Evolutionary conservation across 2,888 invertebrate genomes (phyloP), one percentile per base, ranked within the genome.

Genomic region (Notodonta ziczac): DNA sequence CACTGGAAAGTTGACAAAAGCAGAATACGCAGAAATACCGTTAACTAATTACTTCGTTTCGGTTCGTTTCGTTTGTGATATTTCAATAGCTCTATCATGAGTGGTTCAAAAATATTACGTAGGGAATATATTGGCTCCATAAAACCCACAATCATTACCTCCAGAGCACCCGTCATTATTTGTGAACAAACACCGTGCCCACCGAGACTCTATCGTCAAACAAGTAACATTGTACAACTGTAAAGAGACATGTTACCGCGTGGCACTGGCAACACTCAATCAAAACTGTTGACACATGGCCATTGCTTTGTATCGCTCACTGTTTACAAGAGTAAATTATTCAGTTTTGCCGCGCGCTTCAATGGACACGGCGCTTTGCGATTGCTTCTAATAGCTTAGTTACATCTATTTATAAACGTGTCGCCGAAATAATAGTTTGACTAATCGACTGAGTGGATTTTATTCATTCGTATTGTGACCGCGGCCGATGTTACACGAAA

Each of bases 391-490:
- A 39, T 54, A 54, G 32, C 32, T 5, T 9, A 32, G 39, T 24
- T 16, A 39, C 35, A 5, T 35, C 5, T 53, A 53, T 53, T 53
- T 53, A 35, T 53, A 53, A 14, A 35, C 5, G 35, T 53, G 12
- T 13, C 35, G 48, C 39, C 12, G 24, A 54, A 40, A 32, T 42
- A 5, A 24, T 55, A 55, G 55, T 46, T 55, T 55, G 39, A 46
- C 14, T 50, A 55, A 59, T 59, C 55, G 24, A n/a, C 8, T 39
- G 50, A 55, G 55, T 50, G 55, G 16, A 12, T 59, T 39, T 40
- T 10, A 55, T 59, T 59, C 39, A 50, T 55, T 55, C 35, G 55
- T 48, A 55, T 54, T 48, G 48, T 35, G 52, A 58, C 57, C 14
- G 40, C 39, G 2, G 42, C 10, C 42, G 42, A 32, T 13, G 57